Base-by-base conservation (phyloP, 2,113 vertebrate genomes). In the Atractosteus spatula region DNA sequence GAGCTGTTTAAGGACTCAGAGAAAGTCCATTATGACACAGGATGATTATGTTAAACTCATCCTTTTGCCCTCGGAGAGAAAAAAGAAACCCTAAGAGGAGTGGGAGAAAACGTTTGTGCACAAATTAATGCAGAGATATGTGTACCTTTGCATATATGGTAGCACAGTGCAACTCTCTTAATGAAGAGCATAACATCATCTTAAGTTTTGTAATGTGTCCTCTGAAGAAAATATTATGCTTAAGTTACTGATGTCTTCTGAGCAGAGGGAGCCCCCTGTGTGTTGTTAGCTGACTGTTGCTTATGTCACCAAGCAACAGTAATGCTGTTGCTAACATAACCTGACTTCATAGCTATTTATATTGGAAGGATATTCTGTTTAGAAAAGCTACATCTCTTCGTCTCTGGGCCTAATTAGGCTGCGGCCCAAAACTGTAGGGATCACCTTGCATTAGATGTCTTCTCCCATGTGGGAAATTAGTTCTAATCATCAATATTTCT, bases 231-330 rank as follows among this genome's bases (percentile, higher is more conserved):
- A 55, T 11, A 12, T 43, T 13, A 29, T 57, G 55, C 29, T 43
- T 55, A 11, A 59, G 3, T 12, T 13, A 12, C n/a, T 64, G 13
- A 56, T 61, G 41, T 44, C 12, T 61, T 10, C 10, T 11, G 54
- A 29, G 61, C 41, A 11, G 4, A 56, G 41, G 45, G 70, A 57
- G 54, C 7, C 45, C 55, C 41, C 55, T 41, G 45, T n/a, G 41
- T 57, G 16, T 57, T 61, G 56, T 55, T 57, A 72, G 66, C 57
- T 8, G 42, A 64, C 63, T 66, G 29, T 76, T 71, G 43, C 59
- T 72, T 11, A 41, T 13, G 69, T 76, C 71, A 69, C 71, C 55
- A 71, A 62, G 79, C 74, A 68, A 76, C 72, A 44, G 47, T 10
- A 11, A 54, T 41, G 69, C 57, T 8, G 66, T 71, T 51, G 13